These are phyloP conservation scores for Heliconius hortense DNA, from an alignment of 2,888 invertebrate species.

Conservation along the genomic window DNA sequence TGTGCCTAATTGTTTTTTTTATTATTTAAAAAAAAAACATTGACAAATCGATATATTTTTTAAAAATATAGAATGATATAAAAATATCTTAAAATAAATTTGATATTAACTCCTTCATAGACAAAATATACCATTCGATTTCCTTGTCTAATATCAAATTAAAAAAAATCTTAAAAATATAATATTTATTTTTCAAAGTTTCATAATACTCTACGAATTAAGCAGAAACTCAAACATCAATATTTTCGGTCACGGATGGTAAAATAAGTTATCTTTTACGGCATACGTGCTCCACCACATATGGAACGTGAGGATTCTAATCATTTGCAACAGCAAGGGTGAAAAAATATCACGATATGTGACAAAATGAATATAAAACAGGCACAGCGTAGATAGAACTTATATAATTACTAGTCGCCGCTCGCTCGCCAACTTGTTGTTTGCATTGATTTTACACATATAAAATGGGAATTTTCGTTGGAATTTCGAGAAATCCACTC, in stretches of 20 bases:
- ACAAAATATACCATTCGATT: too few relatives aligned
- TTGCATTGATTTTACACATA: too few relatives aligned
- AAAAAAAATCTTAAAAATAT: background rate
- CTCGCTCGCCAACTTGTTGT: background rate
- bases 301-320: conserved; percentile 32
- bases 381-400: too few relatives aligned
- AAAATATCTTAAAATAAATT: too few relatives aligned
- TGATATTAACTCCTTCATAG: too few relatives aligned
- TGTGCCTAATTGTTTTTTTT: too few relatives aligned
- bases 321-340: conserved; percentile 15
- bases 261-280: conserved; percentile 19
- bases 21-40: too few relatives aligned
- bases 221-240: background rate
- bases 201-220: background rate
- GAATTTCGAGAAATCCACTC: background rate
- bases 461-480: too few relatives aligned
- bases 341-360: conserved; percentile 12
- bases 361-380: too few relatives aligned
- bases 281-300: conserved; percentile 32
- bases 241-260: conserved; percentile 3
- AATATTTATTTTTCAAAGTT: background rate
- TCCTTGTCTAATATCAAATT: too few relatives aligned
- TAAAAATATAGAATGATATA: too few relatives aligned
- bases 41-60: too few relatives aligned
- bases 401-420: background rate